Base-by-base conservation (phyloP, 2,888 invertebrate species). In the Acleris emargana region DNA sequence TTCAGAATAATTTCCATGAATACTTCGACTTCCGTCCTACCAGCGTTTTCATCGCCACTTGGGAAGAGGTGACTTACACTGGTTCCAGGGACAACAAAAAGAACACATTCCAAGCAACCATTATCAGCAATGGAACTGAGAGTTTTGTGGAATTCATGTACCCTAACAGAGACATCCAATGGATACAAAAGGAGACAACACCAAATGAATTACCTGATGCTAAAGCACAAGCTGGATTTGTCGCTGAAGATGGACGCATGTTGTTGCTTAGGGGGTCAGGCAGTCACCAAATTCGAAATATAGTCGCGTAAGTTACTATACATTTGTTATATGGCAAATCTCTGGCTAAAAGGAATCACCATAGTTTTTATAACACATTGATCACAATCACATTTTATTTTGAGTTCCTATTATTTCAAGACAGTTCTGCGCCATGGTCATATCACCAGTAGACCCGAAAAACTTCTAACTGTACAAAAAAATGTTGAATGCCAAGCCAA, bases 141-240 rank as follows among this genome's bases (percentile, higher is more conserved):
- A 96, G 97, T 3, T 99, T 96, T 81, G 97, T 96, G 0, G 95
- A 98, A 78, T 94, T 99, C 72, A 91, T 98, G 64, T 99, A 99
- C 85, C 96, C 97, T 0, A 95, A 96, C 73, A 94, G 95, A 67
- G 97, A 97, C 1, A 95, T 99, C 60, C 97, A 98, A 81, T 99
- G 99, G 99, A 95, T 97, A 60, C 96, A 97, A 82, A 96, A 96
- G 57, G 95, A 96, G 67, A 93, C 94, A 0, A 95, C 96, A 73
- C 94, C 94, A n/a, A 93, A 94, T n/a, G 95, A 95, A 28, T 82
- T 97, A 54, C 96, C 97, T 0, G 98, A 99, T 79, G 97, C 98
- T 0, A 95, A 97, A 74, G 98, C 98, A 1, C 99, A 99, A 88
- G 98, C 96, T 59, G 99, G 99, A 3, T 96, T 99, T 75, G 95